phyloP scores from a whole-genome alignment of 2,113 vertebrate genomes.

The Dunckerocampus dactyliophorus region DNA sequence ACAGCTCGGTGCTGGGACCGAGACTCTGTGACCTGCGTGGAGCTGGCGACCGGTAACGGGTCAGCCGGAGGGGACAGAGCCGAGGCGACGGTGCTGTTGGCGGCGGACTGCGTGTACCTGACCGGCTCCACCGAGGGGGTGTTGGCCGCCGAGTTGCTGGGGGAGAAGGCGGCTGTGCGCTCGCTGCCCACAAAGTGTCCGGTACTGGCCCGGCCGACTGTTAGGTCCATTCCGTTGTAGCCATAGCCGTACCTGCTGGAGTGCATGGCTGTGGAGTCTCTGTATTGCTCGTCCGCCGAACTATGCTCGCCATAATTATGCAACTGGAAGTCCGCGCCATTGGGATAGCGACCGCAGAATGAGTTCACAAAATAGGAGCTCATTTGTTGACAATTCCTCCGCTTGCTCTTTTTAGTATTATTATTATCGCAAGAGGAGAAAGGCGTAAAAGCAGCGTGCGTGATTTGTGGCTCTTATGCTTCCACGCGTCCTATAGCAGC shows the following conservation, averaged over 20 bases:
- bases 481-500: conserved; percentile 99
- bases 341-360: conserved; percentile 99
- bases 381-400: conserved; percentile 90
- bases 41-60: conserved; percentile 64
- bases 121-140: conserved; percentile 85
- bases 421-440: conserved; percentile 42
- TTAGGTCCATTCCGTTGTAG: conserved; percentile 99
- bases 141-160: conserved; percentile 75
- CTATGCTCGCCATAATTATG: conserved; percentile 99
- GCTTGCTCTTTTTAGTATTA: conserved; percentile 73
- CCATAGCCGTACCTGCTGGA: conserved; percentile 97
- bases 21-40: conserved; percentile 79
- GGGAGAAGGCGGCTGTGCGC: conserved; percentile 85
- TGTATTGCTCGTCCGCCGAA: conserved; percentile 95
- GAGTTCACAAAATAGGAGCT: conserved; percentile 99
- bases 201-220: conserved; percentile 84
- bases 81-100: conserved; percentile 75
- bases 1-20: conserved; percentile 81
- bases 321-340: conserved; percentile 99
- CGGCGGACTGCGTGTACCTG: conserved; percentile 87
- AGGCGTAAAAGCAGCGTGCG: conserved; percentile 81
- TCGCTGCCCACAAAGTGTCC: conserved; percentile 92
- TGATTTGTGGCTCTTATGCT: conserved; percentile 99
- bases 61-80: conserved; percentile 88
- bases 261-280: conserved; percentile 94